phyloP scores from a whole-genome alignment of 2,113 vertebrate species.

The Opisthocomus hoazin region DNA sequence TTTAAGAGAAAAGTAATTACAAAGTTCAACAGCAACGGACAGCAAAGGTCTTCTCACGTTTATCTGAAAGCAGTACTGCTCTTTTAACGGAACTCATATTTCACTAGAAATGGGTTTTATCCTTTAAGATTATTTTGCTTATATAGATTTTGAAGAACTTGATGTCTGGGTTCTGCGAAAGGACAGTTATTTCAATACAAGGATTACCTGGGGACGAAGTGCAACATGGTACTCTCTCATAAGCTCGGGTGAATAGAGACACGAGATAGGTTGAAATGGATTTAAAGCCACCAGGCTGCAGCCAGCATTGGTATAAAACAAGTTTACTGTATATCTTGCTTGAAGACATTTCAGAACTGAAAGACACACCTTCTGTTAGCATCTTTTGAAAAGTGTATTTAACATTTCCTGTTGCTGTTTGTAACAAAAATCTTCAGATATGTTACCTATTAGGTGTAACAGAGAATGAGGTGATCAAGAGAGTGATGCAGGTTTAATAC shows the following conservation, averaged over 20 bases:
- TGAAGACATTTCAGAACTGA: constrained; percentile 94
- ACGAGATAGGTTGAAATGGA: constrained; percentile 86
- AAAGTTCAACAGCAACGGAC: background rate
- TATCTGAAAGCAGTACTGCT: background rate
- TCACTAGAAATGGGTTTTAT: background rate
- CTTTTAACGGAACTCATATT: background rate
- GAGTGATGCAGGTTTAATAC: accelerated
- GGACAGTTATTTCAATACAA: background rate
- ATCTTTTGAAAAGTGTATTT: background rate
- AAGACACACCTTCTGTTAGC: constrained; percentile 40
- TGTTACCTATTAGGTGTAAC: background rate
- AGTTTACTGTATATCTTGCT: constrained; percentile 80
- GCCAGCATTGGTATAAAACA: constrained; percentile 94
- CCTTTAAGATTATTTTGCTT: background rate
- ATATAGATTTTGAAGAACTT: background rate
- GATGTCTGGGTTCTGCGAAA: background rate
- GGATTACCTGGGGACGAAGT: constrained; percentile 83
- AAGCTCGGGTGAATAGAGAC: constrained; percentile 85
- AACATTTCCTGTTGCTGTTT: background rate
- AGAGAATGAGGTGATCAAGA: background rate
- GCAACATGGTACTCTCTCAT: constrained; percentile 89
- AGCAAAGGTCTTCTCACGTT: background rate
- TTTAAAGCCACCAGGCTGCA: constrained; percentile 95
- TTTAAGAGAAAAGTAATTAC: background rate
- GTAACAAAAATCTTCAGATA: background rate